phyloP scores from a whole-genome alignment of 2,113 vertebrate genomes.

The Chaetura pelagica region DNA sequence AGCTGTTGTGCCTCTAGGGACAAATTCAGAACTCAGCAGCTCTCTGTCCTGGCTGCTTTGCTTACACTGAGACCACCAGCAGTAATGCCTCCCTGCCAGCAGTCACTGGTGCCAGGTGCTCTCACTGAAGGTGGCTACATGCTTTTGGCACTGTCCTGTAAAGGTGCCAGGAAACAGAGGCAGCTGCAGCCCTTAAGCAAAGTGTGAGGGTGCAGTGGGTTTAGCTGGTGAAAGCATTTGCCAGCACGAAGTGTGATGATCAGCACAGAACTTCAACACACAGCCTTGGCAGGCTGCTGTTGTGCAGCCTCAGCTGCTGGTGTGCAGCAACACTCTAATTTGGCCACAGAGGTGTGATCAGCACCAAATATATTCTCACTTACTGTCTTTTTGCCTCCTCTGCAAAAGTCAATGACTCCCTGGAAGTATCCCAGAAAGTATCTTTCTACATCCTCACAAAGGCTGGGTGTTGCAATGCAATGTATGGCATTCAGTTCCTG shows the following conservation, averaged over 20 bases:
- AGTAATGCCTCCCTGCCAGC: neutral
- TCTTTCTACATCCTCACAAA: neutral
- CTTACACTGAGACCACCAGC: neutral
- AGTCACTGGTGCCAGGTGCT: neutral
- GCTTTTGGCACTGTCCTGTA: neutral
- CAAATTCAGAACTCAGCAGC: neutral
- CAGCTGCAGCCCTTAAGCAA: neutral
- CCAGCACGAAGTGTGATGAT: neutral
- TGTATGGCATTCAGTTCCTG: neutral
- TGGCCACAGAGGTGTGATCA: neutral
- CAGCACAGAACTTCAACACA: neutral
- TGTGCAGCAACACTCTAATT: neutral
- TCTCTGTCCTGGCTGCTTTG: neutral
- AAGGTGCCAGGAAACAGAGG: neutral
- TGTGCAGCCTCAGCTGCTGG: neutral
- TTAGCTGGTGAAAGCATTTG: neutral
- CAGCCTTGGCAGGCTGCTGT: neutral
- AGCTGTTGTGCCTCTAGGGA: neutral
- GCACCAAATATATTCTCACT: neutral
- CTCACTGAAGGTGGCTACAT: neutral
- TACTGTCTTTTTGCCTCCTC: neutral
- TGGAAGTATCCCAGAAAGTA: neutral
- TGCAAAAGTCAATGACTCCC: neutral
- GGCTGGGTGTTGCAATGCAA: neutral
- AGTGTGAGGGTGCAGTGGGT: neutral